A percentile compares a stretch with the other conserved stretches of the same genome.
These are phyloP conservation scores for Numenius phaeopus DNA, from an alignment of 2,797 vertebrate genomes.

Conservation along the genomic window DNA sequence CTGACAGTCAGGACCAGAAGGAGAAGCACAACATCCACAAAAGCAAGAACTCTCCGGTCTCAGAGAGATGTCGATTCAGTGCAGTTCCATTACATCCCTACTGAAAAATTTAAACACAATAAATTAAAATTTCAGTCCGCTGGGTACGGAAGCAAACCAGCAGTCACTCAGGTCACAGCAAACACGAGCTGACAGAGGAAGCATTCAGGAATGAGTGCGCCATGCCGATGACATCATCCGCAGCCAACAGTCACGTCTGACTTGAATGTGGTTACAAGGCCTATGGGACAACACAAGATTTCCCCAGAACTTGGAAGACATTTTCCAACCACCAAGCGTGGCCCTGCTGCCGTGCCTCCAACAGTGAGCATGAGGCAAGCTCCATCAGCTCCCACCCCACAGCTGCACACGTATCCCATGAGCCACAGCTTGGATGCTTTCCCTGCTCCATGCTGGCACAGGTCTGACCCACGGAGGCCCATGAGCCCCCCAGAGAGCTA, in stretches of 20 bases:
- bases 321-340: not conserved
- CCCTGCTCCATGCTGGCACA: not conserved
- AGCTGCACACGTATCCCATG: not conserved
- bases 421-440: not conserved
- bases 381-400: rapidly evolving
- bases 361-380: not conserved
- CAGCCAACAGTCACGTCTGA: not conserved
- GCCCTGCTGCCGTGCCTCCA: not conserved
- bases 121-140: conserved; percentile 20
- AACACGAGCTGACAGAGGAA: conserved; percentile 7
- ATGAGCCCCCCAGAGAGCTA: not conserved
- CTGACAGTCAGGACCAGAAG: not conserved
- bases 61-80: not conserved
- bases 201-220: conserved; percentile 6
- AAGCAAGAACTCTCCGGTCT: not conserved
- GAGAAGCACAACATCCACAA: not conserved
- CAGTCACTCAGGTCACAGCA: not conserved
- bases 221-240: not conserved
- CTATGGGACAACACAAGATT: not conserved
- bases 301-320: not conserved
- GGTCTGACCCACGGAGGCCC: not conserved
- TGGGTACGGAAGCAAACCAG: conserved; percentile 38
- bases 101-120: conserved; percentile 57
- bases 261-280: not conserved
- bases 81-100: conserved; percentile 32